Conservation (phyloP, 35 echinoderm and acorn worm genomes). For the Acanthaster planci region DNA sequence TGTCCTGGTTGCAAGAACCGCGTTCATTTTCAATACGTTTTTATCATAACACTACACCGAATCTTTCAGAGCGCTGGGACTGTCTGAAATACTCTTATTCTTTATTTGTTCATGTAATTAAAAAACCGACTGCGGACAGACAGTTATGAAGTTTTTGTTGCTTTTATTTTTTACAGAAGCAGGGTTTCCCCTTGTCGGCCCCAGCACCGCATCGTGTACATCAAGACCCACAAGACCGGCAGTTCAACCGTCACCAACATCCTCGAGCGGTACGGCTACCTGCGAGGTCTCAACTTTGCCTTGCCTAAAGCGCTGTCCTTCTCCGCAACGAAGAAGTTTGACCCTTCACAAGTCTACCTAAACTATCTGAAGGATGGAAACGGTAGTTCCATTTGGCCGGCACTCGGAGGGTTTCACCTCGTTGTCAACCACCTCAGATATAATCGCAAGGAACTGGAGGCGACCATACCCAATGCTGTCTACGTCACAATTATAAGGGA, state of each 20-base stretch:
- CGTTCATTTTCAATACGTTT: too few relatives aligned
- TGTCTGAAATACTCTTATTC: too few relatives aligned
- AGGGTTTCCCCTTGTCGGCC: not conserved
- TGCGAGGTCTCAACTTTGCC: conserved; percentile 64
- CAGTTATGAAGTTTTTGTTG: too few relatives aligned
- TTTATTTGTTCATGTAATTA: too few relatives aligned
- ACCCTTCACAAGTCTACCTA: not conserved
- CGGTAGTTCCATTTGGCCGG: not conserved
- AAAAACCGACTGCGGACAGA: too few relatives aligned
- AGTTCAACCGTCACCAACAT: conserved; percentile 51
- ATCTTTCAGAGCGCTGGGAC: too few relatives aligned
- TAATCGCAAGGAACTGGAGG: conserved; percentile 44
- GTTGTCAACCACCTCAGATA: conserved; percentile 69
- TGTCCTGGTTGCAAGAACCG: too few relatives aligned
- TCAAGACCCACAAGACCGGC: conserved; percentile 67
- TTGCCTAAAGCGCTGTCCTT: not conserved
- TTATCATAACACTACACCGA: too few relatives aligned
- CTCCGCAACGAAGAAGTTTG: not conserved
- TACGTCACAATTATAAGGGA: conserved; percentile 91
- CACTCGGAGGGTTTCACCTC: conserved; percentile 59
- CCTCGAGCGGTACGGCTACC: conserved; percentile 49
- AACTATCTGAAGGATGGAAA: not conserved
- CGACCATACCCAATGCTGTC: conserved; percentile 64
- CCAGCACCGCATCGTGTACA: conserved; percentile 29
- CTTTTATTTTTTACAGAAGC: too few relatives aligned